phyloP scores from a whole-genome alignment of 1,140 invertebrate genomes.

The Drosophila burlai region DNA sequence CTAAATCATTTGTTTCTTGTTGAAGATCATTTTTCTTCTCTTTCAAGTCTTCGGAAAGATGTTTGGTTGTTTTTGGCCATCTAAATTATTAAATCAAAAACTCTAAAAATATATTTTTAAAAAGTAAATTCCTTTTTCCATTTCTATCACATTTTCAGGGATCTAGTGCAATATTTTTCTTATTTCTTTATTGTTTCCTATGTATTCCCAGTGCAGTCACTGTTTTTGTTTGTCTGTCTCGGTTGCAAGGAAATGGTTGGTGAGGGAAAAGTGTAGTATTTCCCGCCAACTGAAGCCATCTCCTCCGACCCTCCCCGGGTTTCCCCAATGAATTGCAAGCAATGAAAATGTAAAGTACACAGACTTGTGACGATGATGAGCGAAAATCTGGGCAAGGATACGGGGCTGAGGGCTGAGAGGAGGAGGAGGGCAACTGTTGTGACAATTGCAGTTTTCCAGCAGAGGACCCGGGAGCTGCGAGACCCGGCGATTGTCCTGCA shows the following conservation, averaged over 20 bases:
- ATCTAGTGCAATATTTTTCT: neutral
- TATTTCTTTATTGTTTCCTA: neutral
- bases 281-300: conserved; percentile 29
- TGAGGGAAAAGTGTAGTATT: conserved; percentile 67
- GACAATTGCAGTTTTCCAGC: conserved; percentile 55
- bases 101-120: too few relatives aligned
- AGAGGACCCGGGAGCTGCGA: neutral
- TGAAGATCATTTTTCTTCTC: too few relatives aligned
- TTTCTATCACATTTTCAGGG: neutral
- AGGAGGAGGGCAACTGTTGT: conserved; percentile 26
- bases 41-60: too few relatives aligned
- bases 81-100: neutral
- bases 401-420: neutral
- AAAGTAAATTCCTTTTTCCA: neutral
- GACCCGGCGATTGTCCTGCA: conserved; percentile 41
- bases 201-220: conserved; percentile 1
- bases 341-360: conserved; percentile 76
- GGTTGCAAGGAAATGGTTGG: conserved; percentile 62
- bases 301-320: neutral
- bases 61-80: too few relatives aligned
- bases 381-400: conserved; percentile 52
- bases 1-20: neutral
- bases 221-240: conserved; percentile 36
- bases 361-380: conserved; percentile 57
- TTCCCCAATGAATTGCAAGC: conserved; percentile 65